A percentile compares a stretch with the other conserved stretches of the same genome.
These are phyloP conservation scores for Lerema accius DNA, from an alignment of 1,140 invertebrate genomes.

Conservation along the genomic window DNA sequence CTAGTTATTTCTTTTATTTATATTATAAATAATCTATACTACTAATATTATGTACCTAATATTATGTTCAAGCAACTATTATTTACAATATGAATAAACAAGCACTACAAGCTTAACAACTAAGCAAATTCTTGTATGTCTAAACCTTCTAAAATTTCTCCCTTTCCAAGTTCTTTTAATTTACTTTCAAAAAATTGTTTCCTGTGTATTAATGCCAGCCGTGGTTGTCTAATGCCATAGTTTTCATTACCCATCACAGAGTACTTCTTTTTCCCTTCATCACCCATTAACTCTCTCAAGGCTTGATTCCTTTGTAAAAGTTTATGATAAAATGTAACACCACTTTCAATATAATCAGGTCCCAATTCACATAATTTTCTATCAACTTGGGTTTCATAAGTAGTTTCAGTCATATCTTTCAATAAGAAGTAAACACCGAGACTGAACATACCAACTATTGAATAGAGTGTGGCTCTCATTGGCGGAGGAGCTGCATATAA, in stretches of 20 bases:
- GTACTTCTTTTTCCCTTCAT: constrained; percentile 83
- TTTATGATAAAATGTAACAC: constrained; percentile 90
- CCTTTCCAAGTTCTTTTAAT: constrained; percentile 48
- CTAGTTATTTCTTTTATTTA: too few species aligned
- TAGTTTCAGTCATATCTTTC: constrained; percentile 85
- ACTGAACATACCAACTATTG: constrained; percentile 83
- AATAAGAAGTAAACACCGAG: constrained; percentile 85
- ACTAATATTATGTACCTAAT: not conserved
- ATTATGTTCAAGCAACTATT: not conserved
- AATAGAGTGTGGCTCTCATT: constrained; percentile 83
- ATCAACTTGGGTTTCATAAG: constrained; percentile 86
- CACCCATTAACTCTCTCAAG: constrained; percentile 85
- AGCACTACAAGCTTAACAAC: constrained; percentile 4
- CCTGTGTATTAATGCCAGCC: constrained; percentile 84
- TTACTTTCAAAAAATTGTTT: constrained; percentile 85
- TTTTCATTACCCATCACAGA: constrained; percentile 88
- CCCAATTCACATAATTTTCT: constrained; percentile 84
- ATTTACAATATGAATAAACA: not conserved
- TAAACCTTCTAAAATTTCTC: constrained; percentile 21
- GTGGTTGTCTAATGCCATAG: constrained; percentile 85
- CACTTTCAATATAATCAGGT: constrained; percentile 86
- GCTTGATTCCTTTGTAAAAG: constrained; percentile 88
- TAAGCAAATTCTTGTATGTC: constrained; percentile 21
- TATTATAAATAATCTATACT: not conserved
- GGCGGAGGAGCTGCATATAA: constrained; percentile 81